Conservation (phyloP, 2,888 invertebrate species). For the Lampropteryx suffumata region DNA sequence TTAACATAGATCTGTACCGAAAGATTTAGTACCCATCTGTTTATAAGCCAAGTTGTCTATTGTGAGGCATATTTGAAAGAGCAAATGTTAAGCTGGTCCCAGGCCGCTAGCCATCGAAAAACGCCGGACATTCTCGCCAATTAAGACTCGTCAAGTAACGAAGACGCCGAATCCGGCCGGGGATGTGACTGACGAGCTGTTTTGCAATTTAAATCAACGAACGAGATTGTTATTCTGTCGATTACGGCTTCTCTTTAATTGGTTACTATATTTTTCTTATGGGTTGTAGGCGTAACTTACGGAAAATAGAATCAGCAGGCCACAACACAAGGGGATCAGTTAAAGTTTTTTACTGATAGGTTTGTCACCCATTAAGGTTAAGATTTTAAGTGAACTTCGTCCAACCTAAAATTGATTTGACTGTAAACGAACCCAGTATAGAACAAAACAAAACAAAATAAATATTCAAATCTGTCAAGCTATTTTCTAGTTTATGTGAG, state of each 20-base stretch:
- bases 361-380: too few relatives aligned
- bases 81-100: constrained; percentile 53
- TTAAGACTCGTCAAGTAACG: constrained; percentile 48
- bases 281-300: too few relatives aligned
- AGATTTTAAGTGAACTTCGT: too few relatives aligned
- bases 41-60: constrained; percentile 49
- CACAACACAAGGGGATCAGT: too few relatives aligned
- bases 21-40: constrained; percentile 63
- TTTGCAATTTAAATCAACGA: constrained; percentile 69
- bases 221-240: constrained; percentile 55
- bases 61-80: constrained; percentile 51
- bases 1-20: constrained; percentile 73
- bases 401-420: too few relatives aligned
- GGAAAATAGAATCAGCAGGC: too few relatives aligned
- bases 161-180: constrained; percentile 45
- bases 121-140: constrained; percentile 55
- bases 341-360: too few relatives aligned
- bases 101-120: constrained; percentile 48
- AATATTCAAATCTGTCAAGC: too few relatives aligned
- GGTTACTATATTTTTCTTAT: constrained; percentile 41
- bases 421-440: too few relatives aligned
- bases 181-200: constrained; percentile 51
- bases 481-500: too few relatives aligned
- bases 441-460: too few relatives aligned
- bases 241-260: constrained; percentile 56